Evolutionary conservation across 1,140 invertebrate species (phyloP).

Genomic region (Ectropis grisescens): DNA sequence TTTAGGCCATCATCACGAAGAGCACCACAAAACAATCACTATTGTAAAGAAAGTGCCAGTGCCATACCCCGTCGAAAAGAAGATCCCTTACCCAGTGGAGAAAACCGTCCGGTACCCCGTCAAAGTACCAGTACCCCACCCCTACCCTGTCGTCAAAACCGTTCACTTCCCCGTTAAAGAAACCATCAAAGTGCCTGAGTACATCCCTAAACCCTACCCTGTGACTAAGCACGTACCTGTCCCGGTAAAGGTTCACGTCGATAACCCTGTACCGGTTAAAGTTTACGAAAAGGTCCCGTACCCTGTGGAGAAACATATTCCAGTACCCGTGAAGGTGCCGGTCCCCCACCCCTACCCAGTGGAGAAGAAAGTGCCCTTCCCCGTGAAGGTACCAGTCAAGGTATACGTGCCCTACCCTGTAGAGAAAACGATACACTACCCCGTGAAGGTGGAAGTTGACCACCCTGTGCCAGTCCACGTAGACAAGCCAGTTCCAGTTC

Average conservation of each 20-base stretch:
- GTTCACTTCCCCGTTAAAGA: constrained; percentile 76
- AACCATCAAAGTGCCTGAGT: constrained; percentile 74
- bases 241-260: constrained; percentile 75
- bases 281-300: constrained; percentile 75
- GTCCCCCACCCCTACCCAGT: constrained; percentile 80
- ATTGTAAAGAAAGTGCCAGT: constrained; percentile 79
- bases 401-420: constrained; percentile 79
- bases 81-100: constrained; percentile 71
- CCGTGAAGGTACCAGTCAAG: constrained; percentile 78
- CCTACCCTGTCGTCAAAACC: constrained; percentile 75
- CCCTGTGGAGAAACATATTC: constrained; percentile 77
- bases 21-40: constrained; percentile 78
- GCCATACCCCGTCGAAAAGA: constrained; percentile 74
- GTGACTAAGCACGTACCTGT: constrained; percentile 77
- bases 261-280: constrained; percentile 74
- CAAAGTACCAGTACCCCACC: constrained; percentile 72
- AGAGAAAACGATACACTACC: constrained; percentile 79
- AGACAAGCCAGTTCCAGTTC: constrained; percentile 71
- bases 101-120: constrained; percentile 71
- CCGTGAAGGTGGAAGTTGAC: constrained; percentile 79
- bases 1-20: constrained; percentile 22
- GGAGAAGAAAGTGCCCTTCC: constrained; percentile 77
- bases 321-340: constrained; percentile 77
- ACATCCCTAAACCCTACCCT: constrained; percentile 74
- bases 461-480: constrained; percentile 75